Evolutionary conservation across 2,888 invertebrate genomes (phyloP), one percentile per base, ranked within the genome.

Genomic region (Eilema caniola): DNA sequence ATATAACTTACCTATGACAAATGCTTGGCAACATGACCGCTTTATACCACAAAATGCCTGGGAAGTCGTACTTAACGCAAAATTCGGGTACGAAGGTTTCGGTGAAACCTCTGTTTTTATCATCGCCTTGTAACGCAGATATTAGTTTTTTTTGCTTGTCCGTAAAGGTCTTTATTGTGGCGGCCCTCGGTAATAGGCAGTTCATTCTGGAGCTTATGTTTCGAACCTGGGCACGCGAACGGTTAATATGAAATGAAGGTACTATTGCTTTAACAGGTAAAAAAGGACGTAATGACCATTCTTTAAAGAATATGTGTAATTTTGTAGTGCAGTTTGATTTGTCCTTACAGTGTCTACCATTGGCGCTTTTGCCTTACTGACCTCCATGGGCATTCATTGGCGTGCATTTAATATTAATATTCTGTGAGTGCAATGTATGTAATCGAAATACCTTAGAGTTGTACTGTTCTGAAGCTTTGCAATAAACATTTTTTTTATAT

Each of bases 41-140:
- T 90, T 99, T 98, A 28, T 98, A 95, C 98, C 99, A 99, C 73
- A 99, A 94, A 16, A 97, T 93, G 24, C 97, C 96, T 0, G 98
- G 97, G 86, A 96, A 98, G 0, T 95, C 94, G 76, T 97, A 97
- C 84, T 96, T 96, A 33, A 97, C 96, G 86, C 98, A 98, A 76
- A 99, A 95, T 91, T 99, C 99, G 0, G 99, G 99, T 16, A 99
- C 96, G 62, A 99, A 96, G 71, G 97, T 96, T 79, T 98, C 97
- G 0, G 95, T 92, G 73, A 96, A 95, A 23, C 82, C 86, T 57
- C 89, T 90, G 1, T 86, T 86, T 73, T 90, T 85, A 79, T 96
- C 96, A 62, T 96, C 96, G 1, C 95, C 95, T 69, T 92, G 91
- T 0, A 88, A 85, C 0, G 83, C 79, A 0, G 91, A 84, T 41